A percentile compares a stretch with the other conserved stretches of the same genome.
phyloP scores from a whole-genome alignment of 2,888 invertebrate genomes.

The Mamestra brassicae region DNA sequence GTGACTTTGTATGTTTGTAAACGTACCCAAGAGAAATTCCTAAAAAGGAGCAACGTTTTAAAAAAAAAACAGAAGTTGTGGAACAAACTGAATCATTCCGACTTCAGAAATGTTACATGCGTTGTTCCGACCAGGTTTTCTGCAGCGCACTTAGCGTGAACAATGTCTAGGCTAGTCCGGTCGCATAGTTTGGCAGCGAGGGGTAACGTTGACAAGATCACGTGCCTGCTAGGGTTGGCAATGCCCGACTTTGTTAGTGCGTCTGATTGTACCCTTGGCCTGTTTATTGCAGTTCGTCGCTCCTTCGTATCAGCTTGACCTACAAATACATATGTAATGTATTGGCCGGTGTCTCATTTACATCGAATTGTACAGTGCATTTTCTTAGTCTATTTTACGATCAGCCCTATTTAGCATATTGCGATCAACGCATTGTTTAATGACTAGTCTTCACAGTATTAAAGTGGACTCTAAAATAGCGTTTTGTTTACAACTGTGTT shows the following conservation, averaged over 20 bases:
- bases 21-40: too few relatives aligned
- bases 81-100: too few relatives aligned
- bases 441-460: not conserved
- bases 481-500: slow-evolving; percentile 28
- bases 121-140: slow-evolving; percentile 6
- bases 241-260: slow-evolving; percentile 12
- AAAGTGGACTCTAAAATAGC: slow-evolving; percentile 10
- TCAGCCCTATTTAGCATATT: not conserved
- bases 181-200: slow-evolving; percentile 57
- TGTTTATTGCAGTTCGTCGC: slow-evolving; percentile 34
- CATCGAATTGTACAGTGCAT: too few relatives aligned
- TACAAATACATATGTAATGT: too few relatives aligned
- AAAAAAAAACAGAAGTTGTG: too few relatives aligned
- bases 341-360: too few relatives aligned
- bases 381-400: not conserved
- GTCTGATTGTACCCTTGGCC: slow-evolving; percentile 43
- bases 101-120: too few relatives aligned
- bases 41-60: too few relatives aligned
- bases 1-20: too few relatives aligned
- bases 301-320: not conserved
- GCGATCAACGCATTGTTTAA: not conserved
- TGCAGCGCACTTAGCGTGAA: not conserved
- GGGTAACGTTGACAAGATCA: slow-evolving; percentile 52
- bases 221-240: slow-evolving; percentile 57
- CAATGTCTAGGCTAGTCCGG: slow-evolving; percentile 39